These are phyloP conservation scores for Trichoplusia ni DNA, from an alignment of 1,140 invertebrate species.

Conservation along the genomic window DNA sequence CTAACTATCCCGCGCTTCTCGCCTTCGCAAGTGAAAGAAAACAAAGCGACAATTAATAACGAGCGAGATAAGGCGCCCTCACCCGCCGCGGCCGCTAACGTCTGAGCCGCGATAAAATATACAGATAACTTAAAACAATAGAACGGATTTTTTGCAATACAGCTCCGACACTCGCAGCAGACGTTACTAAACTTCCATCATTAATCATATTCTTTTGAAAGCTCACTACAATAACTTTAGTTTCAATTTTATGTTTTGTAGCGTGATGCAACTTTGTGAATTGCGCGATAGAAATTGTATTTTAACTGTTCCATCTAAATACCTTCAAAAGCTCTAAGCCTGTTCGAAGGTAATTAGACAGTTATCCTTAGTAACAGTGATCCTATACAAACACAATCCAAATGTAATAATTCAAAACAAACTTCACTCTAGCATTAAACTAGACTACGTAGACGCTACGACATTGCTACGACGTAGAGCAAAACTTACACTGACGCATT, in stretches of 20 bases:
- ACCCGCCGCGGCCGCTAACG: background rate
- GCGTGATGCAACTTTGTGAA: background rate
- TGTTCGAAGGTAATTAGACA: too few relatives aligned
- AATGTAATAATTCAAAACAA: background rate
- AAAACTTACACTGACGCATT: constrained; percentile 1
- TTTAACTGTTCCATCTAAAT: too few relatives aligned
- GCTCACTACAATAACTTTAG: constrained; percentile 15
- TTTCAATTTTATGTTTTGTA: constrained; percentile 15
- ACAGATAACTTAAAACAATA: background rate
- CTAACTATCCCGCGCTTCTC: background rate
- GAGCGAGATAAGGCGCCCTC: background rate
- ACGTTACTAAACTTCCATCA: constrained; percentile 7
- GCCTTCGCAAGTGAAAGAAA: background rate
- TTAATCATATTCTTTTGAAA: constrained; percentile 30
- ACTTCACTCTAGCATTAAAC: constrained; percentile 3
- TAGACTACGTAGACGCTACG: constrained; percentile 14
- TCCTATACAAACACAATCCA: background rate
- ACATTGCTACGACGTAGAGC: constrained; percentile 5
- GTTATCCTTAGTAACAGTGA: background rate
- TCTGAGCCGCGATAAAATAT: background rate
- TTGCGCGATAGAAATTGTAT: background rate
- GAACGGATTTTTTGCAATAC: background rate
- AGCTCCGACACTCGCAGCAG: constrained; percentile 11
- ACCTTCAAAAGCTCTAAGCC: too few relatives aligned
- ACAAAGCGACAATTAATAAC: constrained; percentile 15